Base-by-base conservation (phyloP, 2,888 invertebrate genomes). In the Rhamphomyia laevipes region DNA sequence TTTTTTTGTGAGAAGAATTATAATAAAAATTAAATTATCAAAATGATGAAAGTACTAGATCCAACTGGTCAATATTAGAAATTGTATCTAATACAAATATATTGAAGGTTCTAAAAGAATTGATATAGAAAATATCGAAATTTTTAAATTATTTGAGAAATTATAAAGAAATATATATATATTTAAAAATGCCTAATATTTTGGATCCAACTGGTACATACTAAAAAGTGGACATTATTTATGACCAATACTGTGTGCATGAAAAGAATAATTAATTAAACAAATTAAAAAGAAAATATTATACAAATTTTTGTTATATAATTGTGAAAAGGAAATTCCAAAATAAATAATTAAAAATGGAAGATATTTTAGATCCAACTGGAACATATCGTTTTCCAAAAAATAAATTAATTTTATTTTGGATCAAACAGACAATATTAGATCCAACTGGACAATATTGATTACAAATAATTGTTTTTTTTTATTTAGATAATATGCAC, bases 191-290 rank as follows among this genome's bases (percentile, higher is more conserved):
- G 67, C 63, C 58, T 47, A 57, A 61, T 37, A 61, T 63, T 54
- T 57, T 68, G 55, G 68, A 68, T 56, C 68, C 68, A 52, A 68
- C 68, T 53, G 68, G 68, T 57, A 68, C 68, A 48, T 68, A 68
- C 55, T 68, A 43, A 47, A 45, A 51, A n/a, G n/a, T n/a, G 31
- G 11, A 27, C 10, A 33, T 45, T 13, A 4, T n/a, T n/a, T n/a
- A n/a, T n/a, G n/a, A 43, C 31, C 10, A 48, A 33, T 11, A 10
- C 16, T 42, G 2, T 46, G 9, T 43, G 21, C 21, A 10, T 16
- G 17, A 35, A 42, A 27, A 35, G 11, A 35, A 21, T 10, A n/a
- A n/a, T n/a, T n/a, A n/a, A n/a, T n/a, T n/a, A n/a, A n/a, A n/a
- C 30, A 43, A 48, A 48, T 38, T 18, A 23, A 1, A 45, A 43